These are phyloP conservation scores for Coreius guichenoti DNA, from an alignment of 2,797 vertebrate genomes.

Conservation along the genomic window DNA sequence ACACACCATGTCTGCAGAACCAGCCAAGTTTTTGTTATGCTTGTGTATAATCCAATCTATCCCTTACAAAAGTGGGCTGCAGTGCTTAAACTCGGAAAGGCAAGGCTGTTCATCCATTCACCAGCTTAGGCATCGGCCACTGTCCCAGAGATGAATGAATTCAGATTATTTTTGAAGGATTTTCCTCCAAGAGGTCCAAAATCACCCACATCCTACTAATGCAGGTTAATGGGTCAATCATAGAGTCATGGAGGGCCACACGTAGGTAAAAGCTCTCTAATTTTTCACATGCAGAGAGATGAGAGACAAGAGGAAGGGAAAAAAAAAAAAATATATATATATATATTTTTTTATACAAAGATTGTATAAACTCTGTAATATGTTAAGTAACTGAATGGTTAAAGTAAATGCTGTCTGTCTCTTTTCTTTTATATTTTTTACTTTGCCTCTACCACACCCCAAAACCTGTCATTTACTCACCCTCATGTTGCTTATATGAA, in stretches of 20 bases:
- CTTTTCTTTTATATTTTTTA: background rate
- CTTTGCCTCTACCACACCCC: background rate
- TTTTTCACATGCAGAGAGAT: slow-evolving; percentile 32
- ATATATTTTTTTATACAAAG: no score
- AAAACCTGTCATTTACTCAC: background rate
- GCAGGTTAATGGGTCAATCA: slow-evolving; percentile 51
- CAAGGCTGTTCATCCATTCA: slow-evolving; percentile 28
- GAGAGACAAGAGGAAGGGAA: background rate
- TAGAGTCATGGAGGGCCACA: slow-evolving; percentile 43
- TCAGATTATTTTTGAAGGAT: slow-evolving; percentile 42
- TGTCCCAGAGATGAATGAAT: slow-evolving; percentile 30
- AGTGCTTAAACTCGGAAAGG: slow-evolving; percentile 20
- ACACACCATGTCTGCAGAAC: slow-evolving; percentile 26
- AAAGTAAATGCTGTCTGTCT: background rate
- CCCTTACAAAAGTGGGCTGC: slow-evolving; percentile 19
- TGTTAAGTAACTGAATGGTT: background rate
- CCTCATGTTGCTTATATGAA: background rate
- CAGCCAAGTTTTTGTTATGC: slow-evolving; percentile 8
- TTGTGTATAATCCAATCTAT: background rate
- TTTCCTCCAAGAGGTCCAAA: slow-evolving; percentile 45
- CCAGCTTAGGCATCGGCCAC: slow-evolving; percentile 1
- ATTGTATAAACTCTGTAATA: background rate
- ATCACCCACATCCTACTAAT: slow-evolving; percentile 43
- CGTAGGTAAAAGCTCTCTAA: slow-evolving; percentile 9
- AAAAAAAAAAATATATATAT: background rate